These are phyloP conservation scores for Pterois miles DNA, from an alignment of 2,797 vertebrate genomes.

Conservation along the genomic window DNA sequence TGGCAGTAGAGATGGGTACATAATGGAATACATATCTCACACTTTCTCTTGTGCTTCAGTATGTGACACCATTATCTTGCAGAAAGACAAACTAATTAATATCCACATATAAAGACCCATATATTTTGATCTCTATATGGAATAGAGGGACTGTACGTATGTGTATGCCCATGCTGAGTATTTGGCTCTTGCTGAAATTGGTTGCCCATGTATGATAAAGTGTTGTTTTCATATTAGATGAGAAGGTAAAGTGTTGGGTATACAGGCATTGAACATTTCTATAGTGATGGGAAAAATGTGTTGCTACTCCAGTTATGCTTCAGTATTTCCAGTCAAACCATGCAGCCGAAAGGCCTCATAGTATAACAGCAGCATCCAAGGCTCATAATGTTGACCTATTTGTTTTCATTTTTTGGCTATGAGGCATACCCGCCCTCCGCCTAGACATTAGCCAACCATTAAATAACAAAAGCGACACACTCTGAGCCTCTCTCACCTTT, in stretches of 20 bases:
- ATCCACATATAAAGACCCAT: neutral
- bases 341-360: constrained; percentile 31
- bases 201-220: constrained; percentile 19
- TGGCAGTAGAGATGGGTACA: neutral
- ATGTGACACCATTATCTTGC: neutral
- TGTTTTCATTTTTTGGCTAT: constrained; percentile 66
- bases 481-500: constrained; percentile 67
- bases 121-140: neutral
- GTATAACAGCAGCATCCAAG: constrained; percentile 14
- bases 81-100: neutral
- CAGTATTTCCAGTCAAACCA: constrained; percentile 28
- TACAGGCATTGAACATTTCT: constrained; percentile 9
- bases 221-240: constrained; percentile 7
- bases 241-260: constrained; percentile 6
- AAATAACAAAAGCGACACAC: constrained; percentile 76
- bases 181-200: constrained; percentile 3
- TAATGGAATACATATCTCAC: neutral
- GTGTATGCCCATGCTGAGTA: neutral
- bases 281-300: constrained; percentile 33
- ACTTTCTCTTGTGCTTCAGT: neutral
- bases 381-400: constrained; percentile 60
- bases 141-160: neutral
- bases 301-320: constrained; percentile 10
- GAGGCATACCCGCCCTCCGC: constrained; percentile 36
- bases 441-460: constrained; percentile 76